Base-by-base conservation (phyloP, 1,140 invertebrate species). In the Coelopa frigida region DNA sequence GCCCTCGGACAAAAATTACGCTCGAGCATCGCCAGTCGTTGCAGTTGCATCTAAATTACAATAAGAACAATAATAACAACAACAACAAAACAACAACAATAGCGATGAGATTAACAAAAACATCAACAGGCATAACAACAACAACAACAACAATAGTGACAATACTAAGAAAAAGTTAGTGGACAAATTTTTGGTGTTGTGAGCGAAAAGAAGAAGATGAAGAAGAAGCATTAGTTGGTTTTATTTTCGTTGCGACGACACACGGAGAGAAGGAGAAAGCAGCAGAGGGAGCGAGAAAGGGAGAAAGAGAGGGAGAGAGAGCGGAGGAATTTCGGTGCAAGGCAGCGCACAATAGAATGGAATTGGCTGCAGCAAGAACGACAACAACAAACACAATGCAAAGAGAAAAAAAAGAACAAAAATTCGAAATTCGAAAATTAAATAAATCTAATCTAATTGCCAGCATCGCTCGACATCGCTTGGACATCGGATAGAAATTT, bases 391-490 rank as follows among this genome's bases (percentile, higher is more conserved):
- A 32, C 37, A 24, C 40, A 41, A 47, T 47, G 18, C 15, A 22
- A 26, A 33, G 26, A 49, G 33, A 45, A 27, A 39, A 20, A 46
- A 11, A 38, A 18, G 31, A 8, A 38, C n/a, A 33, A 14, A 20
- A 44, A 44, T 24, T 40, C 18, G 20, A 41, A 27, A 42, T 29
- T 17, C 11, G 22, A 42, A 57, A 55, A 60, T 64, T 61, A 57
- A 63, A 63, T 64, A 61, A 58, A 64, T 63, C 58, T 54, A 43
- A 55, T 63, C 60, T 63, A 63, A 63, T 63, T 63, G 60, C 56
- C 56, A 64, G 54, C 52, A 36, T 45, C 50, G 27, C n/a, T n/a
- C n/a, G n/a, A n/a, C n/a, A n/a, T n/a, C n/a, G n/a, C n/a, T n/a
- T n/a, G n/a, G n/a, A n/a, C n/a, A n/a, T n/a, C n/a, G n/a, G n/a